Evolutionary conservation across 2,888 invertebrate genomes (phyloP).

Genomic region (Drosophila sordidula): DNA sequence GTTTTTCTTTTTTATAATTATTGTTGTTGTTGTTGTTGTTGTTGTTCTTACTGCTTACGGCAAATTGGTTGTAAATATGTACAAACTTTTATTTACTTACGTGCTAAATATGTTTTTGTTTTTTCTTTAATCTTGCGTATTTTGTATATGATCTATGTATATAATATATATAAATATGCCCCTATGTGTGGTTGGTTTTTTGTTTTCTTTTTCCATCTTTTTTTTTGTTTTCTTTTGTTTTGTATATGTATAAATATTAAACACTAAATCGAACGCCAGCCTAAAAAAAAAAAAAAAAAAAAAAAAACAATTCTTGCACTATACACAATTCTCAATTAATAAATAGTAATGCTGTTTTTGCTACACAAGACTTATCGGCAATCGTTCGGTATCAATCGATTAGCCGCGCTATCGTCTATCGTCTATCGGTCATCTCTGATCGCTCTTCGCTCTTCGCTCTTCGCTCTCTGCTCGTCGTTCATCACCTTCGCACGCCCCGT

Average conservation of each 20-base stretch:
- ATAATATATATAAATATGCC: conserved; percentile 65
- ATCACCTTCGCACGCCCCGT: conserved; percentile 11
- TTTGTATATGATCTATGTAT: conserved; percentile 61
- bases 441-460: neutral
- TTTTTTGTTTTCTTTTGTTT: conserved; percentile 24
- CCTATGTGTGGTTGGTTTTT: conserved; percentile 57
- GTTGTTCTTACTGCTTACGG: conserved; percentile 66
- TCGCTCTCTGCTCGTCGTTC: neutral
- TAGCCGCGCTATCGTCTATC: conserved; percentile 12
- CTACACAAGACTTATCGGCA: conserved; percentile 60
- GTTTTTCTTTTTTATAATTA: conserved; percentile 53
- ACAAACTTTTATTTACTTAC: conserved; percentile 64
- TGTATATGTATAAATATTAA: conserved; percentile 80
- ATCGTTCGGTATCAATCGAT: conserved; percentile 11
- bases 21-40: conserved; percentile 64
- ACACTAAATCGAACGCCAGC: conserved; percentile 76
- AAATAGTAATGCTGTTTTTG: conserved; percentile 75
- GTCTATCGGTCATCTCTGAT: conserved; percentile 16
- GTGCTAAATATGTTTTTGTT: conserved; percentile 45
- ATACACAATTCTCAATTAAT: conserved; percentile 73
- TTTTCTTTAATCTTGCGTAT: conserved; percentile 38
- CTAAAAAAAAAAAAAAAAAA: conserved; percentile 31
- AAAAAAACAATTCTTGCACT: conserved; percentile 73
- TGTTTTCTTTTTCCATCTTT: conserved; percentile 27
- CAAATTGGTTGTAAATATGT: conserved; percentile 79